Base-by-base conservation (phyloP, 2,888 invertebrate species). In the Eristalinus sepulchralis region DNA sequence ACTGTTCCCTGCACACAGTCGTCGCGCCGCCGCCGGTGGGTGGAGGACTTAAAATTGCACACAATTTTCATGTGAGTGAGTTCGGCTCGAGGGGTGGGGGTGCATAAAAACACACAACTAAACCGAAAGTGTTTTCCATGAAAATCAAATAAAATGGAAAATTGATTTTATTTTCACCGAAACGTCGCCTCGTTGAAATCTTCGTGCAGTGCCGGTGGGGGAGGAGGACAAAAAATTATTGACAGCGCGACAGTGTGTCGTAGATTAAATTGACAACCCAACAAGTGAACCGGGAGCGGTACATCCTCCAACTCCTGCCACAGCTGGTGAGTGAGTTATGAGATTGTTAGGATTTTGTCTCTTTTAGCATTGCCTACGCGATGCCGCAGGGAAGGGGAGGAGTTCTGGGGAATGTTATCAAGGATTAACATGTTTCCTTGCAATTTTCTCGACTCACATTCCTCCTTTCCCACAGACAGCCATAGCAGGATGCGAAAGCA, bases 111-210 rank as follows among this genome's bases (percentile, higher is more conserved):
- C 34, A 75, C 34, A 73, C 47, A 66, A 79, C 62, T 62, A 27
- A 70, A 70, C 47, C 68, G 73, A 86, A 86, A 86, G 82, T 82
- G 82, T 75, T 86, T 86, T 86, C 78, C 83, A 86, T 86, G 82
- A 86, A 79, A 86, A 86, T 79, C 78, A 79, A 86, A 86, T 86
- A 86, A 86, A 86, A 86, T 66, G 75, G 82, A 86, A 86, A 86
- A 83, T 86, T 86, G 82, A 86, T 86, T 86, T 79, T 82, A 85
- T 85, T 81, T 73, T 36, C 70, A 70, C 34, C 70, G 78, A 86
- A 78, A 47, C 47, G 47, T 47, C 17, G 47, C n/a, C n/a, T 27
- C 27, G 27, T 27, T 27, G 27, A 27, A 34, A 9, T 9, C 1
- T 10, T 10, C 6, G 34, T 34, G 34, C 6, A 34, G 34, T 2